phyloP scores from a whole-genome alignment of 2,797 vertebrate species.

The Decapterus maruadsi region DNA sequence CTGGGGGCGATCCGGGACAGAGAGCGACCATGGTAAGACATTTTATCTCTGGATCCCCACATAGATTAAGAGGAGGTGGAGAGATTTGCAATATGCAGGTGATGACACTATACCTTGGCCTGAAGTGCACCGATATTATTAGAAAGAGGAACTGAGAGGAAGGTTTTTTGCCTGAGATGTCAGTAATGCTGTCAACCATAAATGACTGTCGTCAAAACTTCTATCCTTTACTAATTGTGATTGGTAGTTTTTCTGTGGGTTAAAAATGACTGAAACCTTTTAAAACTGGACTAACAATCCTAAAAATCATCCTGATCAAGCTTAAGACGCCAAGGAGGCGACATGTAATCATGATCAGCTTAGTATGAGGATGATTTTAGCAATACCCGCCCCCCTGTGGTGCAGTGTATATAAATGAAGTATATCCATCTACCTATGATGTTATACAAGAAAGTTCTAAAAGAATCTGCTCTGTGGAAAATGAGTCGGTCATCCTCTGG shows the following conservation, averaged over 20 bases:
- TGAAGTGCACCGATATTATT: background rate
- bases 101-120: background rate
- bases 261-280: background rate
- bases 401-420: background rate
- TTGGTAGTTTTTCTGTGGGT: background rate
- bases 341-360: background rate
- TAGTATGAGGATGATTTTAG: background rate
- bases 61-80: background rate
- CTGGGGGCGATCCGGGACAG: constrained; percentile 98
- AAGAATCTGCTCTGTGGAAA: constrained; percentile 14
- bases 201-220: background rate
- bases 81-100: background rate
- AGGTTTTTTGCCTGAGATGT: constrained; percentile 1
- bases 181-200: constrained; percentile 10
- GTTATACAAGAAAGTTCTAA: constrained; percentile 21
- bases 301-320: background rate
- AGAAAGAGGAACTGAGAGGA: constrained; percentile 17
- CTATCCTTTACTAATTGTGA: background rate
- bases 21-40: constrained; percentile 96
- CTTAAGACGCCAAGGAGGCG: background rate
- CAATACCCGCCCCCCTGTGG: background rate
- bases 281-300: background rate
- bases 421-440: background rate
- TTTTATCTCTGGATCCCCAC: background rate
- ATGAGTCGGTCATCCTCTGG: constrained; percentile 14